These are phyloP conservation scores for Amphipyra berbera DNA, from an alignment of 2,888 invertebrate genomes.

Conservation along the genomic window DNA sequence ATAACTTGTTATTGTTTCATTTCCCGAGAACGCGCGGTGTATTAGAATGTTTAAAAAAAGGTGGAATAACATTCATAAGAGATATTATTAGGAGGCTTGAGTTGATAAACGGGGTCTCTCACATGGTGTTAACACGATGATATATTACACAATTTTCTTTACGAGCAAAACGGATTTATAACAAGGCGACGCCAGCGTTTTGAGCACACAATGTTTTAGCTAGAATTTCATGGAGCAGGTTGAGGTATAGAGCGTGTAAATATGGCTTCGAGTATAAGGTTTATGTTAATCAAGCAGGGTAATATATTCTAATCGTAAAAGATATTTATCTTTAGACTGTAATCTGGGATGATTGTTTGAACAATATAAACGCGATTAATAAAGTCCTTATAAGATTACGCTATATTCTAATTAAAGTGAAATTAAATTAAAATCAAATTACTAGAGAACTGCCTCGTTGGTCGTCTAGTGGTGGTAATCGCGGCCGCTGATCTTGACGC, in stretches of 20 bases:
- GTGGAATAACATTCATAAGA: constrained; percentile 65
- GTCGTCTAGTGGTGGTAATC: too few species aligned
- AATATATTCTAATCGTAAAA: constrained; percentile 51
- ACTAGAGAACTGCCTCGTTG: too few species aligned
- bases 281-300: constrained; percentile 50
- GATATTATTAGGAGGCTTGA: constrained; percentile 79
- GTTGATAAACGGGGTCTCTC: constrained; percentile 83
- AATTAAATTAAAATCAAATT: too few species aligned
- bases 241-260: constrained; percentile 35
- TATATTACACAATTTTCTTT: constrained; percentile 87
- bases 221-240: constrained; percentile 52
- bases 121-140: constrained; percentile 82
- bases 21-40: constrained; percentile 28
- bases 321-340: constrained; percentile 39
- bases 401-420: not conserved
- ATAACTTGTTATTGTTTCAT: constrained; percentile 47
- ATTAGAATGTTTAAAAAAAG: constrained; percentile 58
- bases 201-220: constrained; percentile 66
- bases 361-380: constrained; percentile 44
- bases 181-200: constrained; percentile 71
- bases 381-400: constrained; percentile 31
- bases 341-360: constrained; percentile 34
- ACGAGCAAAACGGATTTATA: constrained; percentile 83
- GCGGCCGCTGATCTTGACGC: too few species aligned
- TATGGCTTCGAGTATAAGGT: constrained; percentile 43